Percentiles rank a stretch among this genome's conserved stretches.
These are phyloP conservation scores for Trichoplusia ni DNA, from an alignment of 1,140 invertebrate genomes.

Conservation along the genomic window DNA sequence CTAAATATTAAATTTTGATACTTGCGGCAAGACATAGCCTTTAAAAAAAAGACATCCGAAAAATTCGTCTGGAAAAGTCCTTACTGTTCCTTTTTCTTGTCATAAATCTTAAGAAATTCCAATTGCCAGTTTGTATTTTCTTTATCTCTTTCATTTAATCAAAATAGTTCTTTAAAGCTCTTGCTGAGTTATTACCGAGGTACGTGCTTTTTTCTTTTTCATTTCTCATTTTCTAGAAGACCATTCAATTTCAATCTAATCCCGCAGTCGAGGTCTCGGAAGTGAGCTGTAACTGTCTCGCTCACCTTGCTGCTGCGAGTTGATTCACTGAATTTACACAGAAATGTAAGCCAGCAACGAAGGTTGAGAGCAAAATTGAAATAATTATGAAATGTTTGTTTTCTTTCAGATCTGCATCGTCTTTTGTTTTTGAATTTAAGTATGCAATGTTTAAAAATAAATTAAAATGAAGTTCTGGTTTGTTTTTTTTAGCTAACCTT, in stretches of 20 bases:
- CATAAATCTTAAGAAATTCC: neutral
- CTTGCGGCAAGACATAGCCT: too few species aligned
- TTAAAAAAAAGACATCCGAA: too few species aligned
- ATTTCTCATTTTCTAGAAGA: constrained; percentile 37
- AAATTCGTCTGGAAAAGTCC: too few species aligned
- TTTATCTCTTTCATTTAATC: neutral
- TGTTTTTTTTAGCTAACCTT: too few species aligned
- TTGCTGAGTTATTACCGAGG: neutral
- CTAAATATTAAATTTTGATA: too few species aligned
- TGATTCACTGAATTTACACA: constrained; percentile 45
- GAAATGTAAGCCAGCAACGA: constrained; percentile 43
- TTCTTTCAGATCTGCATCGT: neutral
- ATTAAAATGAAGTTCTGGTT: too few species aligned
- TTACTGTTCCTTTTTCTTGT: neutral
- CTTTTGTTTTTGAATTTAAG: too few species aligned
- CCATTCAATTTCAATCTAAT: constrained; percentile 68
- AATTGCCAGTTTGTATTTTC: neutral
- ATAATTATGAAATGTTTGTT: constrained; percentile 25
- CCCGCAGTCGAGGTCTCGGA: constrained; percentile 39
- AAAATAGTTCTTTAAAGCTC: constrained; percentile 11
- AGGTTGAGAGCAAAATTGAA: constrained; percentile 44
- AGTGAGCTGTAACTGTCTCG: constrained; percentile 41
- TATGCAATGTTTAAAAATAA: too few species aligned
- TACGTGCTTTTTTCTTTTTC: constrained; percentile 12
- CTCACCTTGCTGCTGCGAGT: constrained; percentile 31